Base-by-base conservation (phyloP, 2,797 vertebrate genomes). In the Lacerta viridis region DNA sequence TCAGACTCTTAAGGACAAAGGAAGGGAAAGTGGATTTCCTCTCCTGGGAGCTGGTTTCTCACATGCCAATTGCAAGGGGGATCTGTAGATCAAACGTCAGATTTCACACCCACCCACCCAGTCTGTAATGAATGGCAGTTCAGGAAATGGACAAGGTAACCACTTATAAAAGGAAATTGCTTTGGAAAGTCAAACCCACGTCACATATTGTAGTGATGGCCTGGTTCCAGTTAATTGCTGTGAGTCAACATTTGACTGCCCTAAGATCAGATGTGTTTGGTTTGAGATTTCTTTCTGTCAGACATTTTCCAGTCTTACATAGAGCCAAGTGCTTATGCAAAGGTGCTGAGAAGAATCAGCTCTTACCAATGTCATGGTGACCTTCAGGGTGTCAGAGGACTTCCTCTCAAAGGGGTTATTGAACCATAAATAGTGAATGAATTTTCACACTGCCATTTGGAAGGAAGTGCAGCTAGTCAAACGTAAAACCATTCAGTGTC, bases 221-320 rank as follows among this genome's bases (percentile, higher is more conserved):
- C 39, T 64, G 81, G 82, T 88, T 85, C 27, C 71, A 71, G 5
- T 17, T 76, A 88, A 61, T 90, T 90, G 75, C 50, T 71, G 7
- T 36, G 77, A 80, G 36, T 79, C 20, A 4, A 33, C 55, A 0
- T 85, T 86, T 81, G 75, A 11, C 36, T 80, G 7, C 23, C 84
- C 0, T 27, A 81, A 64, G 77, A 81, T 69, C 3, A 39, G 29
- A 33, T 3, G 11, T 41, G 25, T 87, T 79, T 79, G 36, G 82
- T 59, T 39, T 83, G 43, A 59, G 27, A 25, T 84, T 84, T 69
- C 59, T 25, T 36, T 86, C 41, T 83, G 23, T 69, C 71, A 59
- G 5, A 66, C 46, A 41, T 39, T 66, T 68, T 68, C 79, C 61
- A 64, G n/a, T 72, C 29, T 50, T 74, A 41, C 41, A 80, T 4